A percentile compares a stretch with the other conserved stretches of the same genome.
These are phyloP conservation scores for Galaxea fascicularis DNA, from an alignment of 92 coral and sea anemone species.

Conservation along the genomic window DNA sequence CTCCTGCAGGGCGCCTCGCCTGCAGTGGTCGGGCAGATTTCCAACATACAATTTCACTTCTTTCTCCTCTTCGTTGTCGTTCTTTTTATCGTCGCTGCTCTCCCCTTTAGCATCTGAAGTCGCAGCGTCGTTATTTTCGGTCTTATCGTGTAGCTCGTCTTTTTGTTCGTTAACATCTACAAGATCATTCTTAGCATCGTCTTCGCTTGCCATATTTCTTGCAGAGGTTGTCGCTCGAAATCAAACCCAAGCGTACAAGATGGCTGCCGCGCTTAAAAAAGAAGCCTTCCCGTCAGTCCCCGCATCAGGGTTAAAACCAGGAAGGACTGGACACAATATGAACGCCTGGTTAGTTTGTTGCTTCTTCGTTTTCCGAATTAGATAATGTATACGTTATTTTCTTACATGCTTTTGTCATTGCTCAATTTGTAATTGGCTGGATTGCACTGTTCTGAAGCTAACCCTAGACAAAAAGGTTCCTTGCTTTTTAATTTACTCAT, in stretches of 20 bases:
- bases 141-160: constrained; percentile 20
- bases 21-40: constrained; percentile 92
- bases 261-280: constrained; percentile 21
- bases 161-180: neutral
- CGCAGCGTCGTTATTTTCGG: constrained; percentile 29
- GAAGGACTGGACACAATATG: neutral
- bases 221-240: neutral
- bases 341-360: neutral
- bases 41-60: constrained; percentile 91
- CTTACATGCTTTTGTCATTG: too few species aligned
- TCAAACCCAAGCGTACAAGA: neutral
- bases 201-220: constrained; percentile 44
- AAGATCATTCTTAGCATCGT: neutral
- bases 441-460: too few species aligned
- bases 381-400: too few species aligned
- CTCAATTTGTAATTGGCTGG: too few species aligned
- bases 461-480: too few species aligned
- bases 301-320: neutral
- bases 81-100: constrained; percentile 17
- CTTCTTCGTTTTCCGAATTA: neutral
- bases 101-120: constrained; percentile 47
- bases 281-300: constrained; percentile 33
- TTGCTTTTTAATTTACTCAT: too few species aligned
- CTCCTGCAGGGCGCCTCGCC: constrained; percentile 73
- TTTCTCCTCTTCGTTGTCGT: constrained; percentile 38